Evolutionary conservation across 1,140 invertebrate species (phyloP).

Genomic region (Palaemon carinicauda): DNA sequence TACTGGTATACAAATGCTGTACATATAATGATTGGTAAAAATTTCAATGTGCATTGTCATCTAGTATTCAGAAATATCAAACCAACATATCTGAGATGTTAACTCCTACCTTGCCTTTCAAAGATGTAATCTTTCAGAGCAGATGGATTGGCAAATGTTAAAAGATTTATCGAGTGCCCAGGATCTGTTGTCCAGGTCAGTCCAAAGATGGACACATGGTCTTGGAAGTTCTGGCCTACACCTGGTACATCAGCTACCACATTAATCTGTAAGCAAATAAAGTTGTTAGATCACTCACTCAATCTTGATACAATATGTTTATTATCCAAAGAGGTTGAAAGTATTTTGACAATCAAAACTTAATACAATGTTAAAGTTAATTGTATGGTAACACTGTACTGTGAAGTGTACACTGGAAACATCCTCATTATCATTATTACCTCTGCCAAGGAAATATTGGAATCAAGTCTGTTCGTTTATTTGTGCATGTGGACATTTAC

Average conservation of each 20-base stretch:
- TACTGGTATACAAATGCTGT: too few relatives aligned
- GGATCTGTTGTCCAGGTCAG: conserved; percentile 19
- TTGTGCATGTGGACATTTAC: too few relatives aligned
- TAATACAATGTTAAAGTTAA: too few relatives aligned
- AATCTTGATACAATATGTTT: too few relatives aligned
- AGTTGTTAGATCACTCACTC: neutral
- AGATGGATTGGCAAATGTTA: conserved; percentile 12
- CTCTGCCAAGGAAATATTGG: too few relatives aligned
- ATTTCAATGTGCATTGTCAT: neutral
- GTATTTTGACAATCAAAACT: too few relatives aligned
- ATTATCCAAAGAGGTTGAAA: too few relatives aligned
- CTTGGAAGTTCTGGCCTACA: conserved; percentile 68
- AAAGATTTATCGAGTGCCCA: conserved; percentile 7
- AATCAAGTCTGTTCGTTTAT: too few relatives aligned
- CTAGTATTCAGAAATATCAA: neutral
- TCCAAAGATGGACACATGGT: conserved; percentile 62
- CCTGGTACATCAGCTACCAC: conserved; percentile 66
- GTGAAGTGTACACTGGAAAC: too few relatives aligned
- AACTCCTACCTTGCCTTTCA: conserved; percentile 19
- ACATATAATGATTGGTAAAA: neutral
- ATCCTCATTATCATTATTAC: too few relatives aligned
- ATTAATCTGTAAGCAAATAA: conserved; percentile 61
- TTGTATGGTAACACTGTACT: too few relatives aligned
- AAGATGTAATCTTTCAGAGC: conserved; percentile 35
- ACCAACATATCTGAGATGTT: neutral